Conservation (phyloP, 1,140 invertebrate genomes). For the Bactericera cockerelli region DNA sequence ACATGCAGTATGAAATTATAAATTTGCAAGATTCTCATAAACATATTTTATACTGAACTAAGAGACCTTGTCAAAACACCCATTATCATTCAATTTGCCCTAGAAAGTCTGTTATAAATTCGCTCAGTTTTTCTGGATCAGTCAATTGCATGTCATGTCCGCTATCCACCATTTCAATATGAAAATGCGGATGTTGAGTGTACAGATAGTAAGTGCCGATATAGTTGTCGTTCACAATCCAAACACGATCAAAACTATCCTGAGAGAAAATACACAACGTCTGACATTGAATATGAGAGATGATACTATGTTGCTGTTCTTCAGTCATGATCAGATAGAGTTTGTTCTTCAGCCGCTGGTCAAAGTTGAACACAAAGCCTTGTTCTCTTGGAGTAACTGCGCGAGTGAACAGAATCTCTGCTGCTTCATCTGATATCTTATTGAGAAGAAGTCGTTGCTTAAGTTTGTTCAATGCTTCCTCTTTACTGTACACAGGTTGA, state of each 20-base stretch:
- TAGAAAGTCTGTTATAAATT: conserved; percentile 31
- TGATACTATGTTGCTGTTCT: conserved; percentile 17
- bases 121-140: conserved; percentile 35
- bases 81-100: too few relatives aligned
- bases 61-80: too few relatives aligned
- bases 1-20: too few relatives aligned
- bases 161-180: conserved; percentile 32
- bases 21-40: too few relatives aligned
- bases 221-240: background rate
- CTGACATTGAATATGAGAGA: conserved; percentile 21
- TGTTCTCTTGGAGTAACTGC: conserved; percentile 27
- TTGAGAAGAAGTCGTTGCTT: conserved; percentile 25
- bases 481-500: conserved; percentile 31
- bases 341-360: conserved; percentile 25
- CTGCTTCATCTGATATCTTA: conserved; percentile 29
- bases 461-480: conserved; percentile 34
- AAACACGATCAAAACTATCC: conserved; percentile 14
- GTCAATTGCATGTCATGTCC: conserved; percentile 48
- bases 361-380: conserved; percentile 27
- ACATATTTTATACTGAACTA: too few relatives aligned
- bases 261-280: conserved; percentile 25
- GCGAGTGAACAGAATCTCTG: conserved; percentile 34
- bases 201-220: background rate
- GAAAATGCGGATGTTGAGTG: background rate
- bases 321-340: conserved; percentile 16